These are phyloP conservation scores for Spialia ferax DNA, from an alignment of 2,888 invertebrate species.

Conservation along the genomic window DNA sequence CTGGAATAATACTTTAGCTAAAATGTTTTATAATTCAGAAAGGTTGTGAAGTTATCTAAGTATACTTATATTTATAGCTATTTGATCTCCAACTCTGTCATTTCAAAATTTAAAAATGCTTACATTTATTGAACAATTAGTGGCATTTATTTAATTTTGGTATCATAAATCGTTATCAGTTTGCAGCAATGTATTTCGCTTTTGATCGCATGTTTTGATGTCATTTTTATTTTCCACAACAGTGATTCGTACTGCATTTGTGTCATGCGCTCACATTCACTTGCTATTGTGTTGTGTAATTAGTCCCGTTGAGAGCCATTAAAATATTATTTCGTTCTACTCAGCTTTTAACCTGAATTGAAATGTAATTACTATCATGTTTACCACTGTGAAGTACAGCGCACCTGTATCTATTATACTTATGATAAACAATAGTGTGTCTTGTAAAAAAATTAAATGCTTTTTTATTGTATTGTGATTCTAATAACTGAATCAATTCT, in stretches of 20 bases:
- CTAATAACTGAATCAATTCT: too few species aligned
- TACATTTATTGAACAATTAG: too few species aligned
- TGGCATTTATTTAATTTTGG: not conserved
- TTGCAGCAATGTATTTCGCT: slow-evolving; percentile 18
- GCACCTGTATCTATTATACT: not conserved
- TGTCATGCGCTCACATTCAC: slow-evolving; percentile 23
- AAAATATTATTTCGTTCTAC: slow-evolving; percentile 26
- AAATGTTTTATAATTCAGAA: not conserved
- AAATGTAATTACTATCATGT: slow-evolving; percentile 31
- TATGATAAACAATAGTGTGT: not conserved
- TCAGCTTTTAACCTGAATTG: slow-evolving; percentile 34
- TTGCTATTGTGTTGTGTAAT: slow-evolving; percentile 26
- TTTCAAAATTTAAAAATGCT: too few species aligned
- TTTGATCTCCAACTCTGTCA: too few species aligned
- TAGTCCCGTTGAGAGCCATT: slow-evolving; percentile 29
- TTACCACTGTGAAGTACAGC: not conserved
- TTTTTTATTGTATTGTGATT: too few species aligned
- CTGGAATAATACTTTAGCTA: not conserved
- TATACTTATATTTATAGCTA: too few species aligned
- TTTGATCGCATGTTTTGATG: slow-evolving; percentile 35
- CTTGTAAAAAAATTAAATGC: not conserved
- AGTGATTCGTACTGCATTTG: slow-evolving; percentile 24
- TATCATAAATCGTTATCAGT: slow-evolving; percentile 27
- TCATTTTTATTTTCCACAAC: slow-evolving; percentile 27
- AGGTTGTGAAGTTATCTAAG: too few species aligned